These are phyloP conservation scores for Cossypha niveicapilla DNA, from an alignment of 2,797 vertebrate species.

Conservation along the genomic window DNA sequence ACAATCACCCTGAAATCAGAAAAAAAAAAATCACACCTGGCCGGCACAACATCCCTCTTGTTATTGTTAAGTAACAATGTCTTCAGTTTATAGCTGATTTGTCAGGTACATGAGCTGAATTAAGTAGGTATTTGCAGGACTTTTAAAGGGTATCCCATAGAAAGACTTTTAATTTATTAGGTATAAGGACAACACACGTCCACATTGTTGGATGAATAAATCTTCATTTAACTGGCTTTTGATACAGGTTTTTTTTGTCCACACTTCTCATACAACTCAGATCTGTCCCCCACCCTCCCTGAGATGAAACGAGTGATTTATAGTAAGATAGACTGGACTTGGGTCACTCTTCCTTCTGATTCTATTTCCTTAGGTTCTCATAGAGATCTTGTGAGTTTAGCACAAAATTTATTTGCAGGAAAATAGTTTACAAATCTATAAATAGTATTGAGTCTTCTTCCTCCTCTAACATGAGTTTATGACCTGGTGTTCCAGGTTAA, in stretches of 20 bases:
- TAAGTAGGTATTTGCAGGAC: neutral
- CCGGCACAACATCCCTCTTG: neutral
- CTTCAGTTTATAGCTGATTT: neutral
- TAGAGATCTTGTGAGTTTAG: neutral
- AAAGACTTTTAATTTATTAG: neutral
- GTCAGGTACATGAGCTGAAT: neutral
- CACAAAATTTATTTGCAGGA: neutral
- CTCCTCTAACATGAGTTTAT: neutral
- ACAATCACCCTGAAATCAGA: neutral
- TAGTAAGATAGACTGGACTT: neutral
- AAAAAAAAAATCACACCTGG: rapidly evolving
- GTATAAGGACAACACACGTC: neutral
- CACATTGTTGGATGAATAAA: neutral
- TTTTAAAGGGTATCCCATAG: neutral
- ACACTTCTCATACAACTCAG: neutral
- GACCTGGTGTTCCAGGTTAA: neutral
- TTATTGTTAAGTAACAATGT: neutral
- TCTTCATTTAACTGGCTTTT: neutral
- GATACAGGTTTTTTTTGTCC: neutral
- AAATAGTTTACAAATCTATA: neutral
- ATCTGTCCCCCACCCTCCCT: neutral
- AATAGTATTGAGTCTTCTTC: neutral
- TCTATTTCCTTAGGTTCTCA: neutral
- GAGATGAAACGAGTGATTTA: neutral
- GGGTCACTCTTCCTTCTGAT: neutral